Evolutionary conservation across 2,113 vertebrate species (phyloP).

Genomic region (Aldabrachelys gigantea): DNA sequence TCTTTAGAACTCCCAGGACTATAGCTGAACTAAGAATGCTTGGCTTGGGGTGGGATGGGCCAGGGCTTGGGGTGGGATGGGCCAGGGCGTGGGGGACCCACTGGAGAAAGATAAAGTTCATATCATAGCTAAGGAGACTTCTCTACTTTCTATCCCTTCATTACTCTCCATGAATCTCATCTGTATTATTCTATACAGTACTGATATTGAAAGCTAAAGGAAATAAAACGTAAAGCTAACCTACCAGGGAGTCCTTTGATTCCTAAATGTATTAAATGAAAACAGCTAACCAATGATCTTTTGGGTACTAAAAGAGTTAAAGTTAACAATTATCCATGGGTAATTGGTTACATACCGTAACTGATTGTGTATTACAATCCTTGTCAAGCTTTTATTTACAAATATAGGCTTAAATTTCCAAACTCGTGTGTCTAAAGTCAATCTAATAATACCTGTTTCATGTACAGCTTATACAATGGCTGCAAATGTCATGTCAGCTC

Average conservation of each 20-base stretch:
- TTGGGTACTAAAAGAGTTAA: background rate
- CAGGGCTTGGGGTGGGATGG: too few species aligned
- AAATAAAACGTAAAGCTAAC: background rate
- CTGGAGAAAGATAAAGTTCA: background rate
- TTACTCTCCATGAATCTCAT: background rate
- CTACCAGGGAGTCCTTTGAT: background rate
- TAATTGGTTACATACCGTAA: background rate
- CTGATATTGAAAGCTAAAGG: background rate
- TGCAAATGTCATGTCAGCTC: too few species aligned
- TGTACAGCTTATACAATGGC: too few species aligned
- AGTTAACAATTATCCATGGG: background rate
- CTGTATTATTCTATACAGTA: background rate
- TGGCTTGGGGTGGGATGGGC: background rate
- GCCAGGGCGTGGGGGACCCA: background rate
- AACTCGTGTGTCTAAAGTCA: background rate
- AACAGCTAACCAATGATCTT: background rate
- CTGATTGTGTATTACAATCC: background rate
- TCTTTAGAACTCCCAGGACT: background rate
- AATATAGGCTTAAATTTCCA: background rate
- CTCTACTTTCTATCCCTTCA: background rate
- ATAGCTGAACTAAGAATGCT: background rate
- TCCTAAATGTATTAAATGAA: too few species aligned
- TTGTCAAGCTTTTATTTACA: background rate
- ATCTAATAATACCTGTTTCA: background rate
- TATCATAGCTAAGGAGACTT: background rate